Evolutionary conservation across 2,797 vertebrate species (phyloP).

Genomic region (Lycodopsis pacificus): DNA sequence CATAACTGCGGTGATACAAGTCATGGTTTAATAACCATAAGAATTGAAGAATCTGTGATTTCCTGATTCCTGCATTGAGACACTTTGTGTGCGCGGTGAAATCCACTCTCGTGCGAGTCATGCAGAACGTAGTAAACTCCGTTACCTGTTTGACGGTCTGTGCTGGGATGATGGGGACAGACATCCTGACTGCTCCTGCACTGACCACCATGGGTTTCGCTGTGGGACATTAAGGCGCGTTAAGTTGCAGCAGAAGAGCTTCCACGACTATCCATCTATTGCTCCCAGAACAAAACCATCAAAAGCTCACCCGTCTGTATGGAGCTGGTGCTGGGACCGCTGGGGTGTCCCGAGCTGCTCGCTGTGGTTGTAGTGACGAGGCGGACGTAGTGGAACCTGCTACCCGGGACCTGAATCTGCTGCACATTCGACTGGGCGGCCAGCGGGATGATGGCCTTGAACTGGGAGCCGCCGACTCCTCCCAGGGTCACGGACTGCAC

Average conservation of each 20-base stretch:
- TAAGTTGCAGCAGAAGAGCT: background rate
- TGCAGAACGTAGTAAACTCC: too few species aligned
- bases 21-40: too few species aligned
- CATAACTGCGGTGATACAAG: too few species aligned
- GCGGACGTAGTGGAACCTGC: constrained; percentile 97
- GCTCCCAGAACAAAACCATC: background rate
- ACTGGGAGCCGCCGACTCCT: constrained; percentile 90
- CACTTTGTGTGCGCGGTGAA: too few species aligned
- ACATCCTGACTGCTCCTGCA: constrained; percentile 92
- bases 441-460: constrained; percentile 97
- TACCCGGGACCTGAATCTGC: constrained; percentile 98
- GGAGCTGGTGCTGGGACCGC: constrained; percentile 89
- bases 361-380: constrained; percentile 95
- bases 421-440: constrained; percentile 94
- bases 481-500: constrained; percentile 93
- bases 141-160: constrained; percentile 95
- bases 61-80: too few species aligned
- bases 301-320: constrained; percentile 90
- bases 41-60: too few species aligned
- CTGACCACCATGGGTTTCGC: constrained; percentile 95
- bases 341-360: constrained; percentile 84
- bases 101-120: too few species aligned
- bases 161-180: constrained; percentile 93
- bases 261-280: background rate
- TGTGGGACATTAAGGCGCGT: constrained; percentile 59